Base-by-base conservation (phyloP, 2,113 vertebrate species). In the Seriola dumerili region DNA sequence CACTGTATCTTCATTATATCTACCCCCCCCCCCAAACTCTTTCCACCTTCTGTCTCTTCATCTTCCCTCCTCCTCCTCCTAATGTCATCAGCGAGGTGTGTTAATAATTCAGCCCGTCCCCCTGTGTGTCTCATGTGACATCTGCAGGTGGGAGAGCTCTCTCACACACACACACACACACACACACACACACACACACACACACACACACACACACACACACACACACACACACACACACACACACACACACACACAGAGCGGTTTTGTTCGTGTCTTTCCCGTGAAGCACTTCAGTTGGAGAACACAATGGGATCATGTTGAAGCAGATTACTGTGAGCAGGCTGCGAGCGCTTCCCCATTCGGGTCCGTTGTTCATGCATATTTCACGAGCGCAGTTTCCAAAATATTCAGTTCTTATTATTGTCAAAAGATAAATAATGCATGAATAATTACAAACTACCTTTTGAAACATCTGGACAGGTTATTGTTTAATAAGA, bases 61-160 rank as follows among this genome's bases (percentile, higher is more conserved):
- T 25, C 9, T 40, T 3, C 13, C 10, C n/a, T 9, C 14, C 1
- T 17, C 4, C 32, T 38, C 21, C 42, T 21, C 0, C 0, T 61
- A 76, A n/a, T 50, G 70, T 73, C n/a, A 36, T 38, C 58, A 58
- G 17, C 6, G 36, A 76, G 77, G 54, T 38, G 83, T 40, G 65
- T 80, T 78, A 81, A 89, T 84, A 87, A 89, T 83, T 85, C 81
- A 78, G 32, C 63, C 66, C 1, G 38, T 72, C 73, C 76, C 57
- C 72, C 66, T 4, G 70, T 38, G 34, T 14, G 80, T 82, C 63
- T 80, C 64, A 64, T 50, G 76, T 76, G 83, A 85, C 85, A 86
- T 89, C 83, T 91, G 88, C 83, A 89, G 82, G 86, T 90, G 86
- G 78, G 64, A 65, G 65, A 76, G 7, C 75, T 73, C 14, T 44